phyloP scores from a whole-genome alignment of 92 coral and sea anemone species.

The Epizoanthus stellaris region DNA sequence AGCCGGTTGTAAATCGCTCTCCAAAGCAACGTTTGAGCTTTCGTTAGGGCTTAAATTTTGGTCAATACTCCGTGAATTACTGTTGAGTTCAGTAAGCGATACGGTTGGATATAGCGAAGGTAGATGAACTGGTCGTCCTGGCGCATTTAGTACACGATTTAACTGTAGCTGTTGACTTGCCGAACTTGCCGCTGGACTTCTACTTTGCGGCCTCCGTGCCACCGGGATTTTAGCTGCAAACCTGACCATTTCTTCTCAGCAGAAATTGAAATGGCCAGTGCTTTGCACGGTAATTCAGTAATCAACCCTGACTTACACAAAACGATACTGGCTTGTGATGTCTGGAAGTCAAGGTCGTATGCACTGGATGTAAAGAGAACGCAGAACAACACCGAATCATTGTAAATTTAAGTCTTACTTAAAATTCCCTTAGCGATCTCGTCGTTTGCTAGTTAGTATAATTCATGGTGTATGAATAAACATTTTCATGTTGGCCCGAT shows the following conservation, averaged over 20 bases:
- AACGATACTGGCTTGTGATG: background rate
- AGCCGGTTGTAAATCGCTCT: constrained; percentile 11
- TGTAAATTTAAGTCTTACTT: constrained; percentile 16
- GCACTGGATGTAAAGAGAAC: background rate
- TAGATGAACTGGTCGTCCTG: constrained; percentile 60
- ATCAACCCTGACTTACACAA: background rate
- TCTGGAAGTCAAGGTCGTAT: background rate
- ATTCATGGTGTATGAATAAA: background rate
- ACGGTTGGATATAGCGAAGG: constrained; percentile 86
- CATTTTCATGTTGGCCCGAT: background rate
- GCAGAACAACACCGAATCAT: background rate
- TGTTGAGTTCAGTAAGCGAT: constrained; percentile 68
- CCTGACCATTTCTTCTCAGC: constrained; percentile 18
- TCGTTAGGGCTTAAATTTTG: background rate
- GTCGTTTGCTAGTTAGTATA: background rate
- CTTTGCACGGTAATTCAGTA: background rate
- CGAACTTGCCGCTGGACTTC: constrained; percentile 42
- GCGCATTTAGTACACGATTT: constrained; percentile 52
- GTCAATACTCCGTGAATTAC: constrained; percentile 18
- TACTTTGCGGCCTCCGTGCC: constrained; percentile 2
- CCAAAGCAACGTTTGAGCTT: constrained; percentile 11
- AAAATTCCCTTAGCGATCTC: background rate
- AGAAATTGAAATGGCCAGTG: background rate
- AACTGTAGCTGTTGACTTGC: constrained; percentile 8
- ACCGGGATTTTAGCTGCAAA: constrained; percentile 29